Evolutionary conservation across 2,888 invertebrate genomes (phyloP), one percentile per base, ranked within the genome.

Genomic region (Leptopterna dolabrata): DNA sequence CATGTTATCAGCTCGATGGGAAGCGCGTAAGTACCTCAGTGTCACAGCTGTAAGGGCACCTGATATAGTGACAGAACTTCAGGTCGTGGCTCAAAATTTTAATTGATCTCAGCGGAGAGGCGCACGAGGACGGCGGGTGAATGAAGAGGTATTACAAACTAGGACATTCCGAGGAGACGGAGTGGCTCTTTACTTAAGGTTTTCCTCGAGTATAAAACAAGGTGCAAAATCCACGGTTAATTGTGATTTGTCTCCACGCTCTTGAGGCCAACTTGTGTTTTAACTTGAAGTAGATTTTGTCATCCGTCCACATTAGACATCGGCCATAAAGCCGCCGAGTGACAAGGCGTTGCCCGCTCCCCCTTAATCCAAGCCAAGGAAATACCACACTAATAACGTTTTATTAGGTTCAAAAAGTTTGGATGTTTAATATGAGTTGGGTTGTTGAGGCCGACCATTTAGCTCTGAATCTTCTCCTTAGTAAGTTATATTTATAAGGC

Each of bases 241-340:
- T 88, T 88, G 86, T 88, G 87, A 88, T 88, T 85, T 86, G 86
- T 88, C 88, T 82, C 51, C 43, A 63, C 80, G 78, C 86, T 84
- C 85, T 73, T 41, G 80, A 73, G 47, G 87, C 78, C 55, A 88
- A 88, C 88, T 88, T 88, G 86, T 88, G 88, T 88, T 88, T 88
- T 88, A 88, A 88, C 88, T 88, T 88, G 88, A 88, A 89, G 89
- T 89, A 89, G 89, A 89, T 88, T 89, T 88, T 89, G 89, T 89
- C 89, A 89, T 89, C 88, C 88, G 88, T 89, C 89, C 87, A 87
- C 87, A 89, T 89, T 89, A 89, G 88, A 89, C 89, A 89, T 87
- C 73, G 87, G 87, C 87, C 86, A 86, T 88, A 88, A 88, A 88
- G 86, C 78, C 85, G 87, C 85, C 63, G 87, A 80, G 83, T 88